Percentiles rank a stretch among this genome's conserved stretches.
These are phyloP conservation scores for Aphelocoma californica DNA, from an alignment of 2,797 vertebrate species.

Conservation along the genomic window DNA sequence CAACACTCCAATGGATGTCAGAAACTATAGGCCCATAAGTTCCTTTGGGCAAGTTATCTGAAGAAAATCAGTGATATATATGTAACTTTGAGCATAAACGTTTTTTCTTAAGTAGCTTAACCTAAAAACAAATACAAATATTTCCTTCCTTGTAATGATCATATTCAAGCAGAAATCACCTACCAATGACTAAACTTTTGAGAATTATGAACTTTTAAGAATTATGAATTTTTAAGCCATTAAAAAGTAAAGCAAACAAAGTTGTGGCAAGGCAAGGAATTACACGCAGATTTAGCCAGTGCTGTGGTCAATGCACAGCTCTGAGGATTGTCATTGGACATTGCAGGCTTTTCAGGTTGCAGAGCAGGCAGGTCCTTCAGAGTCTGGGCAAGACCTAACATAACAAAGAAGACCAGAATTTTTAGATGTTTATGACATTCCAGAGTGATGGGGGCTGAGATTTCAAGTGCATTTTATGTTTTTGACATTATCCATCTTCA, in stretches of 20 bases:
- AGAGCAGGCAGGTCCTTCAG: not conserved
- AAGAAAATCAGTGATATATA: not conserved
- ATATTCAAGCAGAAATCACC: not conserved
- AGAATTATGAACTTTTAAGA: not conserved
- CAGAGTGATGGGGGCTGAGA: not conserved
- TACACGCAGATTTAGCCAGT: not conserved
- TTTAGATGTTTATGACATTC: not conserved
- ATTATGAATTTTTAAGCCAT: not conserved
- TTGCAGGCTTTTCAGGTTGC: not conserved
- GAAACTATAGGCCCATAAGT: not conserved
- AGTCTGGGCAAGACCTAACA: not conserved
- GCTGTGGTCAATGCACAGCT: rapidly evolving
- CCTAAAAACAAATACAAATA: not conserved
- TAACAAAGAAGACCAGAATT: not conserved
- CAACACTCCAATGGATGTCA: not conserved
- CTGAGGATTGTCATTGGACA: not conserved
- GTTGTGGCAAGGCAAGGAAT: not conserved
- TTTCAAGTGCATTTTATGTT: not conserved
- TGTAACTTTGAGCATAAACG: not conserved
- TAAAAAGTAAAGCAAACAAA: not conserved
- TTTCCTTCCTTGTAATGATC: not conserved
- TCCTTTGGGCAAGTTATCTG: not conserved
- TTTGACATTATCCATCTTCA: not conserved
- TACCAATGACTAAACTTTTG: not conserved
- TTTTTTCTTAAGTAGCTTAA: not conserved